phyloP scores from a whole-genome alignment of 2,797 vertebrate genomes.

The Megaceryle alcyon region DNA sequence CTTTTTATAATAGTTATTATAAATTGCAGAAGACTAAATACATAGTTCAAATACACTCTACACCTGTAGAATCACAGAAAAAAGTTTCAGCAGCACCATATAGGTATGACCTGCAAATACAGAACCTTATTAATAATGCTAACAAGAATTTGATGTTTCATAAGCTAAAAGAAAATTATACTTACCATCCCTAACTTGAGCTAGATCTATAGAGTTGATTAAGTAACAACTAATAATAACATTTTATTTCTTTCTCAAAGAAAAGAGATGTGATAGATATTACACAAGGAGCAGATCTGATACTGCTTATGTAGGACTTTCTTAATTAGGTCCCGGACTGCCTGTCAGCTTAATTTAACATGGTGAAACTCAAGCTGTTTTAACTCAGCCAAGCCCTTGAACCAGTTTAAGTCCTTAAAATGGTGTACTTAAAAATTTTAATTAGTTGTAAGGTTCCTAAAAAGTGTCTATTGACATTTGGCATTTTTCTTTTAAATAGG shows the following conservation, averaged over 20 bases:
- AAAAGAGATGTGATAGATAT: not conserved
- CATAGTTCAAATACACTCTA: not conserved
- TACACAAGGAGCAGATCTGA: not conserved
- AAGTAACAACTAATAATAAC: not conserved
- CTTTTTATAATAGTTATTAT: not conserved
- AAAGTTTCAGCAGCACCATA: not conserved
- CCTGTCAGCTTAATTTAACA: not conserved
- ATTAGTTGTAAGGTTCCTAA: not conserved
- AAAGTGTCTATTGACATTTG: not conserved
- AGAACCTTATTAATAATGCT: not conserved
- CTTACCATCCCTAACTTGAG: not conserved
- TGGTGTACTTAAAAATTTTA: not conserved
- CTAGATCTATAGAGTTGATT: not conserved
- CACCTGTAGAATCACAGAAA: not conserved
- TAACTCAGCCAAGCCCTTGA: constrained; percentile 14
- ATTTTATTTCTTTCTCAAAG: not conserved
- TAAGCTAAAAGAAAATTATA: not conserved
- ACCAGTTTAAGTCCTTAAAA: constrained; percentile 2
- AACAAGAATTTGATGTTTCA: not conserved
- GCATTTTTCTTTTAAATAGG: not conserved
- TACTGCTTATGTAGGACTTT: not conserved
- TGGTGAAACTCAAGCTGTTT: not conserved
- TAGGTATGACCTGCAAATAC: not conserved
- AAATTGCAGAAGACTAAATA: not conserved
- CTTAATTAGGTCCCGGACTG: not conserved